phyloP scores from a whole-genome alignment of 2,888 invertebrate species.

The Eubasilissa splendida region DNA sequence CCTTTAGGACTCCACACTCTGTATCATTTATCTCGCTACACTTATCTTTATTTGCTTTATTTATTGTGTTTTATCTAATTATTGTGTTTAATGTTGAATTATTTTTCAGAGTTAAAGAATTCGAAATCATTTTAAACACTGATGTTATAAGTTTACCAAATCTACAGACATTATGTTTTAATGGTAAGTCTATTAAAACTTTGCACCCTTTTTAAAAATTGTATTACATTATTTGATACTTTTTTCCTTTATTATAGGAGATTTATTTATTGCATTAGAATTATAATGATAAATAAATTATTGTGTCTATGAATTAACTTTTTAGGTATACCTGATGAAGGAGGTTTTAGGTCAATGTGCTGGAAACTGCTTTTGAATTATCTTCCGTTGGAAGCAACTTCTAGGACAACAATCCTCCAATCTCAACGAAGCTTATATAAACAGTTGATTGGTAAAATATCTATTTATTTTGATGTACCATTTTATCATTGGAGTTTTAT shows the following conservation, averaged over 20 bases:
- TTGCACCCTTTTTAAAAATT: conserved; percentile 1
- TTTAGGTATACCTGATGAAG: conserved; percentile 90
- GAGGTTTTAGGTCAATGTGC: conserved; percentile 85
- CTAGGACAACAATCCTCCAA: conserved; percentile 79
- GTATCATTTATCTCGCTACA: too few species aligned
- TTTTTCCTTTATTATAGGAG: background rate
- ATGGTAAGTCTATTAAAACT: conserved; percentile 74
- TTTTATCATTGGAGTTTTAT: background rate
- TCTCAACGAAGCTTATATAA: conserved; percentile 87
- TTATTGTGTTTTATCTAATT: too few species aligned
- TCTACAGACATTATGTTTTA: conserved; percentile 82
- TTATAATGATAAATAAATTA: background rate
- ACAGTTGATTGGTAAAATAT: conserved; percentile 80
- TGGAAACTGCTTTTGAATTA: conserved; percentile 94
- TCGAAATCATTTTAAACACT: conserved; percentile 80
- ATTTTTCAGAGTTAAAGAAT: conserved; percentile 82
- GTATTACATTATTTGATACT: background rate
- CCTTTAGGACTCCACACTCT: too few species aligned
- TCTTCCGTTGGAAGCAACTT: conserved; percentile 78
- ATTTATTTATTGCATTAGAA: background rate
- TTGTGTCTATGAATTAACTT: background rate
- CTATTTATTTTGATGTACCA: too few species aligned
- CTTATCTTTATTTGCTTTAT: too few species aligned
- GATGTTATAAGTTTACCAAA: conserved; percentile 81
- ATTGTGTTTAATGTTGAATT: background rate